Conservation (phyloP, 2,797 vertebrate genomes). For the Ptychadena robeensis region DNA sequence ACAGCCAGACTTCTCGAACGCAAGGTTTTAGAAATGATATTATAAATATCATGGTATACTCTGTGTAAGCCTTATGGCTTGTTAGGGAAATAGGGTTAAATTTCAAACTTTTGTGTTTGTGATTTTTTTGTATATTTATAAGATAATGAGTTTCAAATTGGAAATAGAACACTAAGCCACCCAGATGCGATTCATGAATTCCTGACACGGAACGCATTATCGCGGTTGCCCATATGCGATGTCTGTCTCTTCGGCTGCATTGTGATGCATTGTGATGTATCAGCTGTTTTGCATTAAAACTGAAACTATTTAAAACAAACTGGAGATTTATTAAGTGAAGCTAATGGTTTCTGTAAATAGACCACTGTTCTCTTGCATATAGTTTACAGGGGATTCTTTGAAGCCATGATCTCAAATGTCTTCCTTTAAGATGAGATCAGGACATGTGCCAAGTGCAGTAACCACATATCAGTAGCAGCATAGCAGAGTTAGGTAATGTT, state of each 20-base stretch:
- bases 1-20: too few species aligned
- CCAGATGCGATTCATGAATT: neutral
- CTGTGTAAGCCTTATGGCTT: too few species aligned
- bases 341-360: constrained; percentile 46
- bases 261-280: constrained; percentile 2
- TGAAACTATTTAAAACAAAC: constrained; percentile 25
- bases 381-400: constrained; percentile 47
- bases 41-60: too few species aligned
- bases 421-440: constrained; percentile 26
- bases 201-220: neutral
- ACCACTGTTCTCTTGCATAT: constrained; percentile 8
- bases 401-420: constrained; percentile 31
- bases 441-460: constrained; percentile 38
- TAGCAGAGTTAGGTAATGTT: neutral
- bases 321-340: constrained; percentile 51
- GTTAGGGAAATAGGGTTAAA: too few species aligned
- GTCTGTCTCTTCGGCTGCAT: constrained; percentile 2
- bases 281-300: constrained; percentile 12
- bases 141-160: neutral
- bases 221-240: neutral
- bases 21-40: too few species aligned
- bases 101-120: too few species aligned
- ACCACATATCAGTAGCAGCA: constrained; percentile 26
- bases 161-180: neutral
- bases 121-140: neutral